Conservation (phyloP, 1,140 invertebrate genomes). For the Reticulitermes speratus region DNA sequence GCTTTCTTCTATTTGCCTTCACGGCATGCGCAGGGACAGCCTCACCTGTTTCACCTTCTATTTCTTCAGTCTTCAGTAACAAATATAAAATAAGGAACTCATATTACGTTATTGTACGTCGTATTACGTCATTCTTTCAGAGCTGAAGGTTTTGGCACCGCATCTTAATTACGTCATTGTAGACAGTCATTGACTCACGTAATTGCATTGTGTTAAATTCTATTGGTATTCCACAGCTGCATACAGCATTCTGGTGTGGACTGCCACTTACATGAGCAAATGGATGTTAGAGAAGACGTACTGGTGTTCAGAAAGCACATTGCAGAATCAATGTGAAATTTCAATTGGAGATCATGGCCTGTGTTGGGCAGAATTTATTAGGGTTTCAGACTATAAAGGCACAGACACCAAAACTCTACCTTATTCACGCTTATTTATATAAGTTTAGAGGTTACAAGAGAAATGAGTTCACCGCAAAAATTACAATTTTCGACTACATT, state of each 20-base stretch:
- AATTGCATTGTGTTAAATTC: neutral
- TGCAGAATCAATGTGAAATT: neutral
- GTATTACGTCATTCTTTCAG: neutral
- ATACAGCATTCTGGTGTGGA: neutral
- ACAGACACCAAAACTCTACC: neutral
- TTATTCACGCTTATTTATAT: no score
- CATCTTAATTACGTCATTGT: neutral
- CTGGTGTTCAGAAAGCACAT: neutral
- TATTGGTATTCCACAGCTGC: neutral
- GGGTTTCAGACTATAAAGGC: neutral
- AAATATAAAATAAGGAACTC: no score
- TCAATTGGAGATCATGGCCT: neutral
- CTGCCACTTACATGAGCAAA: neutral
- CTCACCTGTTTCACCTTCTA: no score
- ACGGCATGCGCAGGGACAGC: no score
- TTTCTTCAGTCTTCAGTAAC: no score
- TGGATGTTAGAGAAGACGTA: neutral
- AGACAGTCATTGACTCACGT: constrained; percentile 1
- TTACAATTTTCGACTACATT: no score
- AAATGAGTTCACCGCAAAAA: no score
- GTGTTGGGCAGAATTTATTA: neutral
- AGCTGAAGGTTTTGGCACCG: neutral
- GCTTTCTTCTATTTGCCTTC: no score
- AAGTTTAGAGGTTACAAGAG: no score
- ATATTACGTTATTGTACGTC: neutral